Base-by-base conservation (phyloP, 2,888 invertebrate genomes). In the Acleris holmiana region DNA sequence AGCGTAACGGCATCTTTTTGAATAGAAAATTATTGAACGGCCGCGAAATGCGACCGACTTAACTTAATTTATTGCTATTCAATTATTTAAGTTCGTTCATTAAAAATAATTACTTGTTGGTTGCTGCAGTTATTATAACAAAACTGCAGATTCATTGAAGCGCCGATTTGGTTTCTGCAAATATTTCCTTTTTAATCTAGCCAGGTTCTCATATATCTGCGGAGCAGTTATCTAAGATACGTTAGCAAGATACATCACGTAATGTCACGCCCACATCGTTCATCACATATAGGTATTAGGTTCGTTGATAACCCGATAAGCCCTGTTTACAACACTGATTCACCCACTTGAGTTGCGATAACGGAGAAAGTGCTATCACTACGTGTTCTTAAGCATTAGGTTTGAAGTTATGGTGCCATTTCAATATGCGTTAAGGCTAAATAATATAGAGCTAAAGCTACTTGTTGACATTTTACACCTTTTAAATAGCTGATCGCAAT, bases 221-320 rank as follows among this genome's bases (percentile, higher is more conserved):
- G 47, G 57, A 59, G 18, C 57, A 57, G 51, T 61, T 47, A 61
- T 58, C 61, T 53, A 5, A 48, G 68, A 70, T 69, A 61, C 60
- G 40, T 68, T 61, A 62, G 40, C 44, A 56, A 59, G 70, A 71
- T 71, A 71, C 29, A 61, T 29, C 67, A 69, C 67, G 66, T 69
- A 51, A 66, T 66, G 61, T 54, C 56, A 57, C 62, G 15, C 55
- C 55, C 61, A 61, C 60, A 49, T 23, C 54, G 64, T 63, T 63
- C 66, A 61, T 67, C n/a, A n/a, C n/a, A 64, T 58, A 29, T 29
- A n/a, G n/a, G n/a, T n/a, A 68, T 69, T 63, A 53, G 23, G 18
- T 46, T 55, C 47, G 44, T 50, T 50, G 61, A 68, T 64, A 69
- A 66, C 48, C 60, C 50, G 25, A 62, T 70, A 64, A 68, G 53